Conservation (phyloP, 2,113 vertebrate genomes). For the Notothenia coriiceps region DNA sequence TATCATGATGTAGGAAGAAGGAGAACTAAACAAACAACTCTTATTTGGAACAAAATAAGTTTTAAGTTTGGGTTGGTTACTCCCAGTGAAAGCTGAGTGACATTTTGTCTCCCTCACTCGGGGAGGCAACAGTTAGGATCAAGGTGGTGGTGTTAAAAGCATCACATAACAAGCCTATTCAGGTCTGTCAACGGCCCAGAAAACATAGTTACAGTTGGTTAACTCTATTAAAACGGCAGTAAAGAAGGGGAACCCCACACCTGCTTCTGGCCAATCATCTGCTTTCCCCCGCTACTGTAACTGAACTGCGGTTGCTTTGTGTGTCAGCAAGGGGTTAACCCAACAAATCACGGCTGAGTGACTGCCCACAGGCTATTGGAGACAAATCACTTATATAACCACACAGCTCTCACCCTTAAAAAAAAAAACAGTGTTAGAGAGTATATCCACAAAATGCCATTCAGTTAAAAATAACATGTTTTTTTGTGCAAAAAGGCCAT, state of each 20-base stretch:
- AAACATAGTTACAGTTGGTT: background rate
- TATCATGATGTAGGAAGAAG: background rate
- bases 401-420: slow-evolving; percentile 18
- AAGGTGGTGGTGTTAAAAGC: slow-evolving; percentile 48
- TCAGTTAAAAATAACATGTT: slow-evolving; percentile 47
- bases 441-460: slow-evolving; percentile 61
- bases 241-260: background rate
- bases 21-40: background rate
- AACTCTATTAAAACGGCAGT: background rate
- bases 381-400: slow-evolving; percentile 67
- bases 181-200: slow-evolving; percentile 31
- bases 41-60: background rate
- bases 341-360: slow-evolving; percentile 61
- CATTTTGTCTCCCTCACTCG: slow-evolving; percentile 25
- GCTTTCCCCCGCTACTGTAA: background rate
- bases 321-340: slow-evolving; percentile 56
- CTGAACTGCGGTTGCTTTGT: slow-evolving; percentile 19
- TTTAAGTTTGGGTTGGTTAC: background rate
- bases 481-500: slow-evolving; percentile 9
- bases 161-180: slow-evolving; percentile 70
- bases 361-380: slow-evolving; percentile 51
- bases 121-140: slow-evolving; percentile 35
- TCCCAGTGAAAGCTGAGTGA: slow-evolving; percentile 9
- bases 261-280: background rate
- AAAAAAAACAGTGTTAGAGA: slow-evolving; percentile 37